Percentiles rank a stretch among this genome's conserved stretches.
Conservation (phyloP, 1,140 invertebrate genomes). For the Drosophila truncata region DNA sequence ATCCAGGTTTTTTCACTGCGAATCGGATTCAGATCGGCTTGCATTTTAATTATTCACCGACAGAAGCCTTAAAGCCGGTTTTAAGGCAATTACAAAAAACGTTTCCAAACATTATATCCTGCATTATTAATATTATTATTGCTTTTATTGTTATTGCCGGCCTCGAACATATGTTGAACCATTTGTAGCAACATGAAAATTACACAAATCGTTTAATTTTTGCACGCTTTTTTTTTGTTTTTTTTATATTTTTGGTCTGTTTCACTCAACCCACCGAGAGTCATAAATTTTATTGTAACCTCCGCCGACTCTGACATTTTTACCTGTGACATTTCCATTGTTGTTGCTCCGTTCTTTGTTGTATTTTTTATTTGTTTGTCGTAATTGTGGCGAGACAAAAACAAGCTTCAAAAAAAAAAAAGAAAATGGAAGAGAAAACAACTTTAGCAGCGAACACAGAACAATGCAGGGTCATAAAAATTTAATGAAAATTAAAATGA, state of each 20-base stretch:
- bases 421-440: conserved; percentile 38
- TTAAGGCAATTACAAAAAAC: conserved; percentile 51
- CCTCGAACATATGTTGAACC: conserved; percentile 71
- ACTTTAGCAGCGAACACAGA: conserved; percentile 29
- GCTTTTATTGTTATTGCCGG: conserved; percentile 45
- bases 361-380: conserved; percentile 69
- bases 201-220: conserved; percentile 83
- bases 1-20: conserved; percentile 14
- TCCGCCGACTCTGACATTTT: conserved; percentile 57
- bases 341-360: conserved; percentile 34
- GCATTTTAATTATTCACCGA: conserved; percentile 46
- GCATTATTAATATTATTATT: conserved; percentile 72
- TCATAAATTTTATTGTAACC: conserved; percentile 71
- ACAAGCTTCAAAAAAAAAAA: conserved; percentile 36
- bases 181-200: conserved; percentile 82
- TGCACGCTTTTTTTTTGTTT: conserved; percentile 45
- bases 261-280: conserved; percentile 50
- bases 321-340: conserved; percentile 81
- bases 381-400: conserved; percentile 78
- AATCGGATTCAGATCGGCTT: conserved; percentile 7
- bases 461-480: conserved; percentile 71
- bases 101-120: conserved; percentile 36
- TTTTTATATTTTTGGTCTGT: conserved; percentile 11
- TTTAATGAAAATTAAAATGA: conserved; percentile 84
- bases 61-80: conserved; percentile 63